Evolutionary conservation across 2,888 invertebrate genomes (phyloP), one percentile per base, ranked within the genome.

Genomic region (Oxystoma pomonae): DNA sequence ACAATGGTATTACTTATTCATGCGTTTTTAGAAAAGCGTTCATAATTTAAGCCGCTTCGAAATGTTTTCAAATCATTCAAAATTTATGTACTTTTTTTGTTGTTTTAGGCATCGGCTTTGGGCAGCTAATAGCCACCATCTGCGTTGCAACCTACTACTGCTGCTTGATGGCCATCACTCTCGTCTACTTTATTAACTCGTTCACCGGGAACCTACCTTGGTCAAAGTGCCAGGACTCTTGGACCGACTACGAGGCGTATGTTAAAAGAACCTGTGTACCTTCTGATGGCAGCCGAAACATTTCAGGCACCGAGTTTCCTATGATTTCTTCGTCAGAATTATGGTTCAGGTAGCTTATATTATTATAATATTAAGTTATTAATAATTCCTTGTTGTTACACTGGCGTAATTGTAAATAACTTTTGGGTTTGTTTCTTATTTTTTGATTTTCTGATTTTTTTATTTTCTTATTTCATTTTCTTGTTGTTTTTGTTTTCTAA

Each of bases 61-160:
- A n/a, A n/a, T n/a, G n/a, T n/a, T n/a, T n/a, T n/a, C n/a, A n/a
- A n/a, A n/a, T n/a, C n/a, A n/a, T n/a, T n/a, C n/a, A n/a, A n/a
- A n/a, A n/a, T n/a, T n/a, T n/a, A n/a, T n/a, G n/a, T n/a, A n/a
- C n/a, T n/a, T n/a, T n/a, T n/a, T n/a, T n/a, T n/a, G n/a, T 57
- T 65, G 35, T 72, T 72, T 49, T 73, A 89, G 90, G 90, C 59
- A 85, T 88, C 51, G 90, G 90, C 2, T 87, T 86, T 73, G 89
- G 88, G 0, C 87, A 90, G 71, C 81, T 87, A 1, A 72, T 88
- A 16, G 85, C 84, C 0, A 85, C 86, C 17, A 81, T 84, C 18
- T 87, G 85, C 69, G 87, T 92, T 12, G 83, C 89, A 1, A 87
- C 90, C 0, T 93, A 92, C 78, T 93, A 92, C 77, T 89, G 89